phyloP scores from a whole-genome alignment of 2,797 vertebrate genomes.

The Channallabes apus region DNA sequence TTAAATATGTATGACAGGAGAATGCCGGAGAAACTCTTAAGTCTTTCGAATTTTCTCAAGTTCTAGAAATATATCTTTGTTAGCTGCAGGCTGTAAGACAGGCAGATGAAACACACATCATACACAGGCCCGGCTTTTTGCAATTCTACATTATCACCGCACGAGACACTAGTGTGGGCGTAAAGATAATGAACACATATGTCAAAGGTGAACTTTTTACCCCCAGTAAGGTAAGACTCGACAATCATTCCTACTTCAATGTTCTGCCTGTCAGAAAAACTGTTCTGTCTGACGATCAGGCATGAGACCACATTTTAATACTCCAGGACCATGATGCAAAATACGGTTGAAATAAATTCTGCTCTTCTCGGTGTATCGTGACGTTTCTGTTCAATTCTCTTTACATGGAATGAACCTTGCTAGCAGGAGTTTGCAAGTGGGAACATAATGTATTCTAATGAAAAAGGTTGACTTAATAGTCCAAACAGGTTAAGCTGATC shows the following conservation, averaged over 20 bases:
- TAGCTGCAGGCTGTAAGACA: conserved; percentile 43
- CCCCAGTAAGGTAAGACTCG: conserved; percentile 7
- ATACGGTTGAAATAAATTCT: neutral
- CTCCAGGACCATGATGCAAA: neutral
- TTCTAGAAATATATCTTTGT: conserved; percentile 51
- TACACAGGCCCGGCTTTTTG: neutral
- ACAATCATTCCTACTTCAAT: neutral
- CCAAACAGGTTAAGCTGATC: neutral
- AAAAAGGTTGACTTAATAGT: neutral
- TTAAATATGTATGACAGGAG: conserved; percentile 56
- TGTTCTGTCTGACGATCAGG: neutral
- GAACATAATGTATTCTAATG: neutral
- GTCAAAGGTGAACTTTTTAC: conserved; percentile 19
- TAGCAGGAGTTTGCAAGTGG: neutral
- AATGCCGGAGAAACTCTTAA: conserved; percentile 53
- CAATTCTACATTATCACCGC: conserved; percentile 18
- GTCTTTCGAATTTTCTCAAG: conserved; percentile 53
- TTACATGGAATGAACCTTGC: neutral
- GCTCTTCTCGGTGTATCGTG: neutral
- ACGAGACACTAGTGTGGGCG: conserved; percentile 12
- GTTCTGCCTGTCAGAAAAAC: conserved; percentile 35
- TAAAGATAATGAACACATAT: conserved; percentile 14
- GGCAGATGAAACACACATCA: conserved; percentile 21
- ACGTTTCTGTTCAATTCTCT: neutral
- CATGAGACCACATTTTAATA: neutral